phyloP scores from a whole-genome alignment of 2,888 invertebrate species.

The Acrobasis suavella region DNA sequence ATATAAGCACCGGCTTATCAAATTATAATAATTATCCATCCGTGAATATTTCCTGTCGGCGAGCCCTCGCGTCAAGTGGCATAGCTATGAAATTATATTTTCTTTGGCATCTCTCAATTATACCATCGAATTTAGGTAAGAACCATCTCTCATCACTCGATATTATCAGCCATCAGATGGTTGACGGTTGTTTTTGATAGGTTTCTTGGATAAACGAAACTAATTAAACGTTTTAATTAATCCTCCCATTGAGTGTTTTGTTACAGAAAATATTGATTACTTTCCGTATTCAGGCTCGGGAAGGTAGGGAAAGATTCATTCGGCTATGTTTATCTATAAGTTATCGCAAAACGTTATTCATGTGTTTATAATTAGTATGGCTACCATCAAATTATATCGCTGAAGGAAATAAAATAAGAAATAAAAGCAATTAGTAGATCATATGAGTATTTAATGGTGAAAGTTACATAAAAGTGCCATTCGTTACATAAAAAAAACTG shows the following conservation, averaged over 20 bases:
- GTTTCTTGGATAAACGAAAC: slow-evolving; percentile 74
- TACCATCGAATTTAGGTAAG: slow-evolving; percentile 30
- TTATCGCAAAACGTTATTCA: slow-evolving; percentile 22
- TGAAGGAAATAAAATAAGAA: not conserved
- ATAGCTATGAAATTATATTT: slow-evolving; percentile 20
- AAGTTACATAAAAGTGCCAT: too few species aligned
- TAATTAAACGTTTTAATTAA: slow-evolving; percentile 79
- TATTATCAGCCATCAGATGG: slow-evolving; percentile 62
- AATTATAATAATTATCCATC: slow-evolving; percentile 17
- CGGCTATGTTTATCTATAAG: slow-evolving; percentile 41
- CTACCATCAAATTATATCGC: not conserved
- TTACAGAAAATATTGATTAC: slow-evolving; percentile 72
- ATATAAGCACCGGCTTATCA: slow-evolving; percentile 3
- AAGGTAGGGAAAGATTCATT: slow-evolving; percentile 46
- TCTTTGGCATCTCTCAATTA: slow-evolving; percentile 19
- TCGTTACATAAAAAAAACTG: too few species aligned
- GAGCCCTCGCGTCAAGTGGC: slow-evolving; percentile 7
- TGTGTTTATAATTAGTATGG: not conserved
- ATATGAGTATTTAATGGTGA: too few species aligned
- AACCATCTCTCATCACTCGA: slow-evolving; percentile 44
- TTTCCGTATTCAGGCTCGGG: slow-evolving; percentile 43
- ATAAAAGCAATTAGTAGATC: too few species aligned
- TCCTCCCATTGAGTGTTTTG: slow-evolving; percentile 70
- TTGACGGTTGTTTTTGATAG: slow-evolving; percentile 69
- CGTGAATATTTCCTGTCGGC: not conserved